These are phyloP conservation scores for Pyrocephalus nanus DNA, from an alignment of 2,797 vertebrate species.

Conservation along the genomic window DNA sequence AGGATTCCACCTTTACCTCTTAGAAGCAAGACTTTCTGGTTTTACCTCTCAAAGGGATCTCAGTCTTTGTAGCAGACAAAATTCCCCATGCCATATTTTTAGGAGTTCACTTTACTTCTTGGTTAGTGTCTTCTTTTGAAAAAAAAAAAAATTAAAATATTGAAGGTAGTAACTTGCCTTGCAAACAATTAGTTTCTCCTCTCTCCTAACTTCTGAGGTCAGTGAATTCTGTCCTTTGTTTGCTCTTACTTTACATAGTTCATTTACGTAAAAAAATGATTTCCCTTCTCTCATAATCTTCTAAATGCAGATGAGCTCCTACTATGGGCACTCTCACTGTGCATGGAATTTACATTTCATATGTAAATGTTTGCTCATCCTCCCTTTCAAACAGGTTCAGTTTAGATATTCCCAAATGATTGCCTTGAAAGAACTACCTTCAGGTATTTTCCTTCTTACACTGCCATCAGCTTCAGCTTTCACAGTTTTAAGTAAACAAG, in stretches of 20 bases:
- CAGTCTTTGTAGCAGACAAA: neutral
- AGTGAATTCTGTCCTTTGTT: neutral
- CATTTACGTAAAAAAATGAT: neutral
- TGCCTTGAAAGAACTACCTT: neutral
- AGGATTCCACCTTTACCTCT: neutral
- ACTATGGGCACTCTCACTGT: neutral
- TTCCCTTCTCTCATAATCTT: neutral
- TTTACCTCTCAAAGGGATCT: neutral
- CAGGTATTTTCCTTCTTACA: neutral
- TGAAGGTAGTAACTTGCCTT: neutral
- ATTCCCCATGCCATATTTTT: neutral
- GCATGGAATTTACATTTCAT: neutral
- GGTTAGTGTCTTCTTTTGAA: neutral
- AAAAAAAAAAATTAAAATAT: neutral
- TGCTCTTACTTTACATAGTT: neutral
- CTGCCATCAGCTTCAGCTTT: neutral
- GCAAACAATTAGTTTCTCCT: neutral
- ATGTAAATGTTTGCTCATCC: constrained; percentile 34
- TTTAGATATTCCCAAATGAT: neutral
- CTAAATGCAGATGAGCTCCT: neutral
- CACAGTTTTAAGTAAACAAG: neutral
- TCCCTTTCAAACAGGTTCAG: neutral
- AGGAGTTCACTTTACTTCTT: neutral
- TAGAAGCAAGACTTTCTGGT: neutral
- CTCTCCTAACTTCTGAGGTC: neutral